phyloP scores from a whole-genome alignment of 2,888 invertebrate genomes.

The Tethea ocularis region DNA sequence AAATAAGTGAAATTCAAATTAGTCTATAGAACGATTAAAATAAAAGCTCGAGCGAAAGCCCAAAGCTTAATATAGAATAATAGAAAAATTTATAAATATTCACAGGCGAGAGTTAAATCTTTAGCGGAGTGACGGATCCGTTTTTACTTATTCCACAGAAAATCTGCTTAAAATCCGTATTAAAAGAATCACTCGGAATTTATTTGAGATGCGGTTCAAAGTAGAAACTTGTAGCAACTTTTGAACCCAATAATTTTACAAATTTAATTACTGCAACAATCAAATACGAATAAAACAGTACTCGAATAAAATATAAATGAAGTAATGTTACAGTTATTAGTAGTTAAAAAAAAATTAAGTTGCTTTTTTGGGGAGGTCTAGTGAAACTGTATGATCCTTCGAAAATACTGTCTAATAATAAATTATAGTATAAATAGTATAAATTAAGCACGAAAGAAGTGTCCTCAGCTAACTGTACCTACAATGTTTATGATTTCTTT shows the following conservation, averaged over 20 bases:
- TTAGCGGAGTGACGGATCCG: slow-evolving; percentile 81
- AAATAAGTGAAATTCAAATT: slow-evolving; percentile 57
- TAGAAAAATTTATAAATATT: slow-evolving; percentile 83
- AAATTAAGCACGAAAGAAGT: no score
- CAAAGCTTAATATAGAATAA: slow-evolving; percentile 77
- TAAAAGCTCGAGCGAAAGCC: slow-evolving; percentile 53
- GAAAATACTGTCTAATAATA: no score
- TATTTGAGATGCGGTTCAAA: slow-evolving; percentile 61
- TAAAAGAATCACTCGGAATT: slow-evolving; percentile 83
- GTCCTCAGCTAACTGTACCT: no score
- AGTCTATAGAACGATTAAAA: slow-evolving; percentile 65
- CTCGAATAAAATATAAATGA: no score
- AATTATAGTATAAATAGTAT: no score
- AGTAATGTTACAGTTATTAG: no score
- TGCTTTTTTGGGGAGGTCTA: no score
- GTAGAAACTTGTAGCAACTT: slow-evolving; percentile 22
- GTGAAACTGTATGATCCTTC: no score
- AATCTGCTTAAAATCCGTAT: slow-evolving; percentile 84
- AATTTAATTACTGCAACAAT: no score
- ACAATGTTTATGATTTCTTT: no score
- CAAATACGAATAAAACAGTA: no score
- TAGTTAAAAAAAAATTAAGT: no score
- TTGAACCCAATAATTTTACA: neutral
- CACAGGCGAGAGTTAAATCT: slow-evolving; percentile 74
- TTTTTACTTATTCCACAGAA: slow-evolving; percentile 83